phyloP scores from a whole-genome alignment of 2,113 vertebrate species.

The Urocolius indicus region DNA sequence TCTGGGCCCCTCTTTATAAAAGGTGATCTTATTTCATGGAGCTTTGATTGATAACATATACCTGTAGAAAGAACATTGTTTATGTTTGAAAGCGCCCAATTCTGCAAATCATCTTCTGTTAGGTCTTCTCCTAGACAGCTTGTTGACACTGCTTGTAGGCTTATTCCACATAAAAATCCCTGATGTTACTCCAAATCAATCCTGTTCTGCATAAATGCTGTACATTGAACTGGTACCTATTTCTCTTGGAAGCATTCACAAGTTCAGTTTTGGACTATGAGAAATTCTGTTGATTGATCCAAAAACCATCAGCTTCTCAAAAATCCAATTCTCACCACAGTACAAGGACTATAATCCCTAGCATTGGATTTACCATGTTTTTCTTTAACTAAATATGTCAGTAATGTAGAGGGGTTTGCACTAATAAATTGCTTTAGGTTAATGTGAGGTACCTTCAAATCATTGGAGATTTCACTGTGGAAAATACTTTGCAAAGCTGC shows the following conservation, averaged over 20 bases:
- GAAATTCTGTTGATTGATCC: neutral
- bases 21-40: neutral
- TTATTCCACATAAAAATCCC: neutral
- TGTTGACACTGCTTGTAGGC: neutral
- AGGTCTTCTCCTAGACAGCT: neutral
- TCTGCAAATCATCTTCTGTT: neutral
- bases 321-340: neutral
- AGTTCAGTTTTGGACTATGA: neutral
- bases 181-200: neutral
- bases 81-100: neutral
- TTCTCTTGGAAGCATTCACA: neutral
- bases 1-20: neutral
- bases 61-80: neutral
- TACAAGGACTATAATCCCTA: neutral
- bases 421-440: conserved; percentile 27
- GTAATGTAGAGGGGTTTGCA: neutral
- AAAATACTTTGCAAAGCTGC: conserved; percentile 44
- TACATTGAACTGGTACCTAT: neutral
- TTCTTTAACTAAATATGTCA: neutral
- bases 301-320: neutral
- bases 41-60: neutral
- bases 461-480: neutral
- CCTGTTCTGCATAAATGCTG: neutral
- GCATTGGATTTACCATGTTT: neutral
- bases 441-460: conserved; percentile 8